Evolutionary conservation across 2,888 invertebrate genomes (phyloP).

Genomic region (Orthonychiurus folsomi): DNA sequence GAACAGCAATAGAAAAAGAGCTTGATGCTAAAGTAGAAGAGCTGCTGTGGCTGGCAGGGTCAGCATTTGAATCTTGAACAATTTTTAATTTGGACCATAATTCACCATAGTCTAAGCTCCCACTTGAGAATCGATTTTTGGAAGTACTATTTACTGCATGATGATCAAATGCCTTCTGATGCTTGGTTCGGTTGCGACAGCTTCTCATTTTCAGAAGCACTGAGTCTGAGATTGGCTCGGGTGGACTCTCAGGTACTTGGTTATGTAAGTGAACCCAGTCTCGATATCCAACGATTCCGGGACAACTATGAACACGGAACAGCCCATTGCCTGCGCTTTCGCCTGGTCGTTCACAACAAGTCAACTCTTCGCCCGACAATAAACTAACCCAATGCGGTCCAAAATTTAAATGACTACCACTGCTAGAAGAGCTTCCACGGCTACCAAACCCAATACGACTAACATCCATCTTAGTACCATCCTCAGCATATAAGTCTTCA

Average conservation of each 20-base stretch:
- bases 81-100: constrained; percentile 26
- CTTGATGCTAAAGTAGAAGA: constrained; percentile 33
- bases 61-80: constrained; percentile 26
- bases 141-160: constrained; percentile 16
- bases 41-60: constrained; percentile 28
- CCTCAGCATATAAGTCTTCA: background rate
- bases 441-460: constrained; percentile 13
- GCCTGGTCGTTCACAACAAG: constrained; percentile 27
- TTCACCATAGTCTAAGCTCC: constrained; percentile 30
- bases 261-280: constrained; percentile 28
- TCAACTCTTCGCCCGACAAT: constrained; percentile 26
- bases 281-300: constrained; percentile 40
- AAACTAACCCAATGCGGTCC: constrained; percentile 30
- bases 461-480: background rate
- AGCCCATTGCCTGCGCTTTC: constrained; percentile 30
- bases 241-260: constrained; percentile 33
- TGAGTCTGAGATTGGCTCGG: constrained; percentile 31
- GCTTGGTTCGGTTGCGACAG: constrained; percentile 26
- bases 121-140: constrained; percentile 27
- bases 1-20: constrained; percentile 34
- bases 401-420: constrained; percentile 26
- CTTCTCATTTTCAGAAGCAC: constrained; percentile 28
- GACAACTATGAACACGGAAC: constrained; percentile 42
- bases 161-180: constrained; percentile 24
- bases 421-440: constrained; percentile 22